Evolutionary conservation across 2,888 invertebrate species (phyloP).

Genomic region (Chymomyza amoena): DNA sequence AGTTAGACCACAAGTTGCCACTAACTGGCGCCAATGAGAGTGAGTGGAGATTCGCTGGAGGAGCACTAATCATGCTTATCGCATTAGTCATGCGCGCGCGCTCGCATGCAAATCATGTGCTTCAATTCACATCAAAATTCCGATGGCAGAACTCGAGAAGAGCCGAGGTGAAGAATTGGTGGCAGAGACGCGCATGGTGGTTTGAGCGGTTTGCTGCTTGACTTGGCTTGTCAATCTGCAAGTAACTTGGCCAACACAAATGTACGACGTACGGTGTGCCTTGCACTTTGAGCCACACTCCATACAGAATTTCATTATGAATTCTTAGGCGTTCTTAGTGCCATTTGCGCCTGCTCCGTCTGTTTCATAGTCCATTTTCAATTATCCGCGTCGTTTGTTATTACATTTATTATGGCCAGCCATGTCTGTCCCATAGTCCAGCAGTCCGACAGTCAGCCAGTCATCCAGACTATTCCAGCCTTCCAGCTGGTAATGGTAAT

Average conservation of each 20-base stretch:
- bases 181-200: neutral
- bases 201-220: constrained; percentile 29
- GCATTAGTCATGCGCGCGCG: constrained; percentile 68
- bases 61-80: constrained; percentile 71
- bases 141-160: constrained; percentile 25
- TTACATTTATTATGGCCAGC: constrained; percentile 66
- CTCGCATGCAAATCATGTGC: constrained; percentile 67
- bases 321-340: constrained; percentile 51
- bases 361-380: constrained; percentile 69
- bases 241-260: constrained; percentile 15
- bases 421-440: neutral
- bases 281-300: constrained; percentile 34
- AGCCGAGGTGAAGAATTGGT: neutral
- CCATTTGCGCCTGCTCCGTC: constrained; percentile 25
- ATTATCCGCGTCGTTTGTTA: constrained; percentile 71
- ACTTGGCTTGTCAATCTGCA: constrained; percentile 58
- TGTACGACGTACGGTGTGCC: constrained; percentile 11
- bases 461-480: neutral
- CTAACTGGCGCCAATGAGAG: constrained; percentile 55
- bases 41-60: constrained; percentile 11
- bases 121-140: constrained; percentile 67
- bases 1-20: constrained; percentile 31
- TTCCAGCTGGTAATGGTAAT: constrained; percentile 54
- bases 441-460: neutral
- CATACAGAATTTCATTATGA: constrained; percentile 55